Evolutionary conservation across 2,113 vertebrate genomes (phyloP).

Genomic region (Melanerpes aurifrons): DNA sequence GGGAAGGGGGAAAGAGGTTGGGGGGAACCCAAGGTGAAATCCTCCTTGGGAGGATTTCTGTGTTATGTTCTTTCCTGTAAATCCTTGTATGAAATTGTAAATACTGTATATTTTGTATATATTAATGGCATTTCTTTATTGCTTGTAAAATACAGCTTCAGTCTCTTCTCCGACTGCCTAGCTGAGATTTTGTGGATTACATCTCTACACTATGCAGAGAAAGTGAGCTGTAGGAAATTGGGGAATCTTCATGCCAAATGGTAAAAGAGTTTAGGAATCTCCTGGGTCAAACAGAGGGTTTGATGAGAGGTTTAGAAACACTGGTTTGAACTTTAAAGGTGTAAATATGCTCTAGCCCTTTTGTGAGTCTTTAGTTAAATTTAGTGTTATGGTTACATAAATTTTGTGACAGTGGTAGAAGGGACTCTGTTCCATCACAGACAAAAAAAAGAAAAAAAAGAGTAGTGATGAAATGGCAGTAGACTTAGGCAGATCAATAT

Average conservation of each 20-base stretch:
- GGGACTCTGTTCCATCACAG: not conserved
- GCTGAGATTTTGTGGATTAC: too few relatives aligned
- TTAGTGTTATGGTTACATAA: not conserved
- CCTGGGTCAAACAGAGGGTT: not conserved
- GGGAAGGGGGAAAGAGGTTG: too few relatives aligned
- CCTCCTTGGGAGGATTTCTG: too few relatives aligned
- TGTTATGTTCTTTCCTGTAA: too few relatives aligned
- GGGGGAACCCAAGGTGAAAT: too few relatives aligned
- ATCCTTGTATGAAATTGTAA: too few relatives aligned
- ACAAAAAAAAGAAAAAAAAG: not conserved
- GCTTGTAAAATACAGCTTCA: too few relatives aligned
- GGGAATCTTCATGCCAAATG: not conserved
- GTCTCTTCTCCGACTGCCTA: too few relatives aligned
- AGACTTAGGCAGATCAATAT: constrained; percentile 28
- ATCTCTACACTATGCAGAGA: not conserved
- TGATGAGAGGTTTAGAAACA: not conserved
- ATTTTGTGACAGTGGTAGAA: constrained; percentile 8
- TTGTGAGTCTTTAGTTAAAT: not conserved
- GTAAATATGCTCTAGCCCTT: not conserved
- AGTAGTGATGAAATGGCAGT: not conserved
- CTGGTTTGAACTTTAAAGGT: not conserved
- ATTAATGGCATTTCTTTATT: too few relatives aligned
- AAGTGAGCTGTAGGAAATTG: not conserved
- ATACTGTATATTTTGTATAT: too few relatives aligned
- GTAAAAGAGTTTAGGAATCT: not conserved